These are phyloP conservation scores for Tinea semifulvella DNA, from an alignment of 2,888 invertebrate genomes.

Conservation along the genomic window DNA sequence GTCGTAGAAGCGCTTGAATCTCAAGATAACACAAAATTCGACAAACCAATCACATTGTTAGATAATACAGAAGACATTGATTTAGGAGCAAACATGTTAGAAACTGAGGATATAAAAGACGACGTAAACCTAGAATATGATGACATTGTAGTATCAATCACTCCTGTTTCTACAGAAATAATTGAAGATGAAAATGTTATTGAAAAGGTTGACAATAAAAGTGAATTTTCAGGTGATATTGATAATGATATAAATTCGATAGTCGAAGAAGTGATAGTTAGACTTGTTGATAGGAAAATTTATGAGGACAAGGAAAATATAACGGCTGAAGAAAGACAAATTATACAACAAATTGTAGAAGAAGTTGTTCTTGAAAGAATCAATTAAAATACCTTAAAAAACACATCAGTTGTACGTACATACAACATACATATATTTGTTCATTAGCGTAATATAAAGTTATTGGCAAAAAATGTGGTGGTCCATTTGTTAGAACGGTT, in stretches of 20 bases:
- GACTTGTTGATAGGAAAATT: slow-evolving; percentile 59
- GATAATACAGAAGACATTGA: slow-evolving; percentile 15
- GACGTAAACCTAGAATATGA: slow-evolving; percentile 8
- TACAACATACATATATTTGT: too few relatives aligned
- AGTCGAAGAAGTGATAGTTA: slow-evolving; percentile 55
- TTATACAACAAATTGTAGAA: slow-evolving; percentile 58
- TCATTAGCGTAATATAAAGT: too few relatives aligned
- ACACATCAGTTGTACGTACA: too few relatives aligned
- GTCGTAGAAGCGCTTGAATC: neutral
- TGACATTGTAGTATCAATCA: slow-evolving; percentile 4
- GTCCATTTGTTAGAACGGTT: too few relatives aligned
- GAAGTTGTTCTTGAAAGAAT: slow-evolving; percentile 53
- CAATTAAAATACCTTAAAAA: slow-evolving; percentile 38
- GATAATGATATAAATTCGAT: slow-evolving; percentile 52
- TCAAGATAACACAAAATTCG: neutral
- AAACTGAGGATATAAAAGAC: neutral
- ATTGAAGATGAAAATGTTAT: neutral
- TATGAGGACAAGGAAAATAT: slow-evolving; percentile 61
- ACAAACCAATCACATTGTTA: too few relatives aligned
- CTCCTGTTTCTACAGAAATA: neutral
- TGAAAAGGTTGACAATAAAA: neutral
- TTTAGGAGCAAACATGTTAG: slow-evolving; percentile 13
- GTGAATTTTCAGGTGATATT: slow-evolving; percentile 24
- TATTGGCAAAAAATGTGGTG: too few relatives aligned
- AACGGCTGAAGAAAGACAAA: slow-evolving; percentile 46